Conservation (phyloP, 2,113 vertebrate genomes). For the Gallinago jamesoni region DNA sequence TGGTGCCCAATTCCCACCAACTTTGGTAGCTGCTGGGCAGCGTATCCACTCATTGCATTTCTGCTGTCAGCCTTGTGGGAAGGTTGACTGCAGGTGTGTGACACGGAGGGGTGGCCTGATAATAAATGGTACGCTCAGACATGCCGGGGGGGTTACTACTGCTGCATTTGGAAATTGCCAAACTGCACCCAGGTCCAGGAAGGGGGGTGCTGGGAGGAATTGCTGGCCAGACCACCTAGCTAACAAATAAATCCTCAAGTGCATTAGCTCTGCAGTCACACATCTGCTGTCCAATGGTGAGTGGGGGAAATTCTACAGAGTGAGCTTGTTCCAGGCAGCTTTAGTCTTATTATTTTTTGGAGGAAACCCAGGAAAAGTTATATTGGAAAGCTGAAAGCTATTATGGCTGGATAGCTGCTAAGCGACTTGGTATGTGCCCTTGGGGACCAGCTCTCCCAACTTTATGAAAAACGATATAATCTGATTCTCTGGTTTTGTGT, state of each 20-base stretch:
- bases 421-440: constrained; percentile 25
- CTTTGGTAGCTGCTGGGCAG: neutral
- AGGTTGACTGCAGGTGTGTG: neutral
- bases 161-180: neutral
- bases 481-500: neutral
- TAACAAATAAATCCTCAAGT: neutral
- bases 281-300: constrained; percentile 9
- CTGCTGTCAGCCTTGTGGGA: accelerated
- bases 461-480: neutral
- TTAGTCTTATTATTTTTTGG: constrained; percentile 31
- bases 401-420: constrained; percentile 26
- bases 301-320: neutral
- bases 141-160: neutral
- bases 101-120: neutral
- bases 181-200: neutral
- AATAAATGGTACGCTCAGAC: neutral
- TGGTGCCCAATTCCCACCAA: neutral
- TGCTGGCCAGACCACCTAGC: neutral
- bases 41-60: neutral
- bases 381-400: constrained; percentile 38
- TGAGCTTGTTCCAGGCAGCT: constrained; percentile 8
- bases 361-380: constrained; percentile 49
- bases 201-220: neutral
- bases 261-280: neutral
- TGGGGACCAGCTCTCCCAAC: constrained; percentile 18